Evolutionary conservation across 2,113 vertebrate genomes (phyloP), one percentile per base, ranked within the genome.

Genomic region (Nicator chloris): DNA sequence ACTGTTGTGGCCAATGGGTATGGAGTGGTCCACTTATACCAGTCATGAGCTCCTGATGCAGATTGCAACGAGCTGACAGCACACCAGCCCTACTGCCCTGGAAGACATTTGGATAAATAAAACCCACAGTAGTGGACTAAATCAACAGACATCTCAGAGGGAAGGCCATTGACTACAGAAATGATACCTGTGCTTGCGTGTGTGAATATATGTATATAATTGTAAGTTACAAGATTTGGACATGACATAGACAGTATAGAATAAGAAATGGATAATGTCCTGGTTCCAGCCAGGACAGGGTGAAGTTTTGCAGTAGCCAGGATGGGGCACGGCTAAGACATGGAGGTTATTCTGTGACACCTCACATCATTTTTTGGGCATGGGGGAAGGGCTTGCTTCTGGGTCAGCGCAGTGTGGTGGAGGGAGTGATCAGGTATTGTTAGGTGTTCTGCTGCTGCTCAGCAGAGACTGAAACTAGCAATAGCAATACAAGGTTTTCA

Each of bases 1-100:
- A 61, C 18, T 69, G 0, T 33, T 3, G 13, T 45, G 47, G n/a
- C 23, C 15, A 61, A 0, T 12, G 19, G 39, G 7, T 60, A 6
- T 16, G 33, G 33, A 39, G 18, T 60, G 27, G 35, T 68, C 44
- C 11, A 31, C 2, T 4, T n/a, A 23, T 7, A 47, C 23, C 24
- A 7, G 6, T 57, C 4, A 2, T 11, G 44, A 76, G 31, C 16
- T 50, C 31, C 44, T 66, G 37, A 42, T 42, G 44, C 17, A 68
- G 53, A 12, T 37, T 77, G 31, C 44, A 42, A 2, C 1, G 3
- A 68, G 37, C 61, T 42, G 27, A 59, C 63, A 37, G 53, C 10
- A 30, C 24, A 24, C 15, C 16, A 42, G 44, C 27, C 31, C 21
- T 59, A 11, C 53, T 68, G 22, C 27, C 33, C 22, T 69, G 33